phyloP scores from a whole-genome alignment of 2,113 vertebrate species.

The Varanus komodoensis region DNA sequence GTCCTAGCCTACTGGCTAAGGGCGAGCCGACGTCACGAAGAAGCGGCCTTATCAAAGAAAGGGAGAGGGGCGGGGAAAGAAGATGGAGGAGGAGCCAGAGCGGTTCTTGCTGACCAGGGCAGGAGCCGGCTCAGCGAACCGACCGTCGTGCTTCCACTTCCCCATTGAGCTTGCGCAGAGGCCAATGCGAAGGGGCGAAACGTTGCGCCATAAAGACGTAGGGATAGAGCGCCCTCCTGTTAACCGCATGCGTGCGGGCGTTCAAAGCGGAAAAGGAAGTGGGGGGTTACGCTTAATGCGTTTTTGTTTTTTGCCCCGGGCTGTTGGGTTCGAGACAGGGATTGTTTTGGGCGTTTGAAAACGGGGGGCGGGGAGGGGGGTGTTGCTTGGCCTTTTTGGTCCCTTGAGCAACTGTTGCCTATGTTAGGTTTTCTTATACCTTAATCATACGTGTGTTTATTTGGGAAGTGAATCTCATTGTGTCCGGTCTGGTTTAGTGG shows the following conservation, averaged over 20 bases:
- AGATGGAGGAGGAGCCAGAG: background rate
- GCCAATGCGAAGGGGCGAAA: too few relatives aligned
- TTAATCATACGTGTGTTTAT: too few relatives aligned
- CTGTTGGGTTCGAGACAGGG: background rate
- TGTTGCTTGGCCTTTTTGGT: too few relatives aligned
- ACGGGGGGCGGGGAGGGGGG: too few relatives aligned
- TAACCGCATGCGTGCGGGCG: too few relatives aligned
- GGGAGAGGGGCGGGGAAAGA: too few relatives aligned
- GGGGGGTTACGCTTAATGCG: too few relatives aligned
- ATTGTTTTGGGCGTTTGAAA: background rate
- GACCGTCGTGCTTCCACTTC: background rate
- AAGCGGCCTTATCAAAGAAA: background rate
- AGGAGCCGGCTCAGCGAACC: background rate
- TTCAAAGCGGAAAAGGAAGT: background rate
- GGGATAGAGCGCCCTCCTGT: background rate
- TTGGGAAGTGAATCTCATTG: too few relatives aligned
- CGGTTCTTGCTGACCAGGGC: background rate
- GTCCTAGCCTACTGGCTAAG: constrained; percentile 17
- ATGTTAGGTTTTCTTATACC: too few relatives aligned
- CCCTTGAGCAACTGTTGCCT: background rate
- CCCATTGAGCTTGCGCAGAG: background rate
- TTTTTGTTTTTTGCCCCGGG: background rate
- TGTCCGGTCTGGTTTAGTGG: too few relatives aligned
- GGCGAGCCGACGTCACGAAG: fast-evolving
- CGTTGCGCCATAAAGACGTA: too few relatives aligned